Percentiles rank a stretch among this genome's conserved stretches.
Evolutionary conservation across 2,797 vertebrate genomes (phyloP).

Genomic region (Sebastes vulpes): DNA sequence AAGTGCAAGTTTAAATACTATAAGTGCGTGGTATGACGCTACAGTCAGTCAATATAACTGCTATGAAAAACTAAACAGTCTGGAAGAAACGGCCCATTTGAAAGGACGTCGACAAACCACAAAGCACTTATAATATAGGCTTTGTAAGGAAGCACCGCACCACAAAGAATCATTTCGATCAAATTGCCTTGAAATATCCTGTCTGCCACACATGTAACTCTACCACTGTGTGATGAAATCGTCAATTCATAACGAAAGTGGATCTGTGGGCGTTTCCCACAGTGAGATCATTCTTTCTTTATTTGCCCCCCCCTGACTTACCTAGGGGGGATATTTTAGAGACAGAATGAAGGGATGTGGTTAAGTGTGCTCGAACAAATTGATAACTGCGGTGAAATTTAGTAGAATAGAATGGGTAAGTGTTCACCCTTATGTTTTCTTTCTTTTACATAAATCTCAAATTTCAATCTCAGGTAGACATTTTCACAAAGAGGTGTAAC

Average conservation of each 20-base stretch:
- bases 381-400: background rate
- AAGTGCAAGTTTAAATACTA: background rate
- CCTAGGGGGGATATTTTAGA: background rate
- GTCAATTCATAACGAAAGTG: conserved; percentile 57
- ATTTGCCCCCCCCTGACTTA: conserved; percentile 25
- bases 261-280: conserved; percentile 46
- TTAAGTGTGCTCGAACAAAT: conserved; percentile 8
- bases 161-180: conserved; percentile 37
- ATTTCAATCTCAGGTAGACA: background rate
- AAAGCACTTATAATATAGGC: conserved; percentile 16
- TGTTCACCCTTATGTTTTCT: background rate
- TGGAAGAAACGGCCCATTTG: conserved; percentile 1
- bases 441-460: background rate
- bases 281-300: conserved; percentile 61
- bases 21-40: background rate
- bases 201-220: conserved; percentile 42
- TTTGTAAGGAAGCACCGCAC: conserved; percentile 11
- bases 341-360: conserved; percentile 21
- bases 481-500: conserved; percentile 20
- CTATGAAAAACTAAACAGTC: conserved; percentile 20
- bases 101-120: conserved; percentile 48
- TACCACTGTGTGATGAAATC: conserved; percentile 55
- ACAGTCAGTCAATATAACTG: background rate
- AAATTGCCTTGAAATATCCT: conserved; percentile 27
- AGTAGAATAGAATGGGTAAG: background rate